Evolutionary conservation across 2,797 vertebrate genomes (phyloP), one percentile per base, ranked within the genome.

Genomic region (Iguana delicatissima): DNA sequence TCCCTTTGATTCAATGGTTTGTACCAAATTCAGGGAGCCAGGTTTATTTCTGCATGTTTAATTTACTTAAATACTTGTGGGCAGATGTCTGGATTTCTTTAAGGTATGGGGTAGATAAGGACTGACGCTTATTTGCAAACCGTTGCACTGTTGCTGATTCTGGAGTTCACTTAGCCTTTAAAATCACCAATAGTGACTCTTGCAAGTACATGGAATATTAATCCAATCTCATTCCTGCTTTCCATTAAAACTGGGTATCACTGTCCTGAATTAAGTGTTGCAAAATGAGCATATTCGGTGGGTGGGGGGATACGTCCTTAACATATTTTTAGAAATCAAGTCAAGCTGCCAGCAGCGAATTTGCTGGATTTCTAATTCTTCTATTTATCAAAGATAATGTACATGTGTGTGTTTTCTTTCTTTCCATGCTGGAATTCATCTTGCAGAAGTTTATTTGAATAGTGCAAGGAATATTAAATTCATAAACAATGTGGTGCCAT

Each of bases 361-460:
- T 57, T 91, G 62, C 89, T 94, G 89, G 46, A 89, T 92, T 73
- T 88, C n/a, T 74, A 55, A 80, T 90, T 88, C 57, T 87, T 91
- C 88, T 91, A 95, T 96, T 94, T 93, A 92, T 96, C 93, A 96
- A 35, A 91, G 52, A 95, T 93, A 96, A 93, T 89, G 85, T 83
- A 92, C 93, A 42, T 29, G 14, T 92, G 72, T 50, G 10, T 86
- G 22, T 87, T 46, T 6, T 7, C 16, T 86, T 94, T 88, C 92
- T 90, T 91, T 92, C 85, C 89, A 92, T 89, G 89, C 94, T 96
- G 93, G 93, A 91, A 95, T 96, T 89, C 91, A 92, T 96, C 96
- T 94, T 94, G 87, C 92, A 80, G 95, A 96, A 95, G 89, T 94
- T 94, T 96, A 93, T 96, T 96, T 96, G 89, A 94, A 88, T 88